phyloP scores from a whole-genome alignment of 2,113 vertebrate genomes.

The Heptranchias perlo region DNA sequence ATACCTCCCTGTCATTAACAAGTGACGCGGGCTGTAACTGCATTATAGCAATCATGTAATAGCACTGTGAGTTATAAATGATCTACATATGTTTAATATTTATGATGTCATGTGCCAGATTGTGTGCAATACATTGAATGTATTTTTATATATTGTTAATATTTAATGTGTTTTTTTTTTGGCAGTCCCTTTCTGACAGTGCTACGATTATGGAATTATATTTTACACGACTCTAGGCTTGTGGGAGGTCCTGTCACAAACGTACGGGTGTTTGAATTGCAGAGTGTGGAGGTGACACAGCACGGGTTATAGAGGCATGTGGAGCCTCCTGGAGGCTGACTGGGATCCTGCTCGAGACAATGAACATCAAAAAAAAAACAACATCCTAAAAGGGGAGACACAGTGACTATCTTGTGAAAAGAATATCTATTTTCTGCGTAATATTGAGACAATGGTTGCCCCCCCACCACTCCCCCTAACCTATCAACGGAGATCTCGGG shows the following conservation, averaged over 20 bases:
- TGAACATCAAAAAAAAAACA: background rate
- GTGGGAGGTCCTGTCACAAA: constrained; percentile 11
- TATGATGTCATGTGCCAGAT: background rate
- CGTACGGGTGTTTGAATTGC: background rate
- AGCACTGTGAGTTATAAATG: background rate
- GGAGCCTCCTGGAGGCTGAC: background rate
- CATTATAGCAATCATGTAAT: constrained; percentile 21
- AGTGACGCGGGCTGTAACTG: constrained; percentile 20
- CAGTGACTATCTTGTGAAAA: background rate
- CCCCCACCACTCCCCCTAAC: background rate
- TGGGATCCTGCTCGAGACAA: constrained; percentile 3
- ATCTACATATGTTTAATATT: constrained; percentile 36
- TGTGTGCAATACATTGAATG: constrained; percentile 3
- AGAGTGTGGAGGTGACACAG: background rate
- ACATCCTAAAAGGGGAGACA: background rate
- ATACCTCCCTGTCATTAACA: background rate
- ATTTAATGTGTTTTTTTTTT: constrained; percentile 7
- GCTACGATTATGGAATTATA: background rate
- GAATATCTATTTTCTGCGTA: background rate
- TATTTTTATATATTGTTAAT: constrained; percentile 29
- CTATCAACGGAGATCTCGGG: background rate
- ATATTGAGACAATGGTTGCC: background rate
- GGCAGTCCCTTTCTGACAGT: background rate
- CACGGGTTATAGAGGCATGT: background rate
- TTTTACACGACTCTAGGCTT: background rate